phyloP scores from a whole-genome alignment of 2,113 vertebrate genomes.

The Zosterops hypoxanthus region DNA sequence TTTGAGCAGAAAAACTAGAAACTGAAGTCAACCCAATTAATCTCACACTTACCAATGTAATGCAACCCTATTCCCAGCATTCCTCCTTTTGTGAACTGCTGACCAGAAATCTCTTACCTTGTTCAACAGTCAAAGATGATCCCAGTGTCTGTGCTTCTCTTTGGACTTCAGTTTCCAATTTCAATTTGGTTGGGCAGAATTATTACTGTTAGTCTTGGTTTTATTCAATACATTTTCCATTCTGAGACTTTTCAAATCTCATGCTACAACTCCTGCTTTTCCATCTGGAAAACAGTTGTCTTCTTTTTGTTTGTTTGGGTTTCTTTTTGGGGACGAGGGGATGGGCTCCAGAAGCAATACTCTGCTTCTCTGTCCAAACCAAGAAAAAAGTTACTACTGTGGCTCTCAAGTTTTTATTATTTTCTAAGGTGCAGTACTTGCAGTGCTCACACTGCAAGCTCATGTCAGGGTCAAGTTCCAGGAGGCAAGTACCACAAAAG shows the following conservation, averaged over 20 bases:
- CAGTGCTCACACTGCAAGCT: not conserved
- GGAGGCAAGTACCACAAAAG: not conserved
- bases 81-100: not conserved
- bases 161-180: not conserved
- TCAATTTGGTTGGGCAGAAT: not conserved
- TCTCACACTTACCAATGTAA: not conserved
- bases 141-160: not conserved
- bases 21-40: not conserved
- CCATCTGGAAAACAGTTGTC: not conserved
- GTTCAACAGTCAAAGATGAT: not conserved
- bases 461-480: not conserved
- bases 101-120: not conserved
- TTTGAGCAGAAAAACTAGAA: not conserved
- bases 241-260: not conserved
- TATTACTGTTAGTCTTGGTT: not conserved
- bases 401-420: not conserved
- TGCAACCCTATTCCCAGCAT: not conserved
- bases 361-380: not conserved
- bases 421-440: not conserved
- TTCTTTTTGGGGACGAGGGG: accelerated
- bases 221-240: not conserved
- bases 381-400: not conserved
- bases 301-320: not conserved
- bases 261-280: not conserved
- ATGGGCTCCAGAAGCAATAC: not conserved